Percentiles rank a stretch among this genome's conserved stretches.
Conservation (phyloP, 1,140 invertebrate genomes). For the Paraescarpia echinospica region DNA sequence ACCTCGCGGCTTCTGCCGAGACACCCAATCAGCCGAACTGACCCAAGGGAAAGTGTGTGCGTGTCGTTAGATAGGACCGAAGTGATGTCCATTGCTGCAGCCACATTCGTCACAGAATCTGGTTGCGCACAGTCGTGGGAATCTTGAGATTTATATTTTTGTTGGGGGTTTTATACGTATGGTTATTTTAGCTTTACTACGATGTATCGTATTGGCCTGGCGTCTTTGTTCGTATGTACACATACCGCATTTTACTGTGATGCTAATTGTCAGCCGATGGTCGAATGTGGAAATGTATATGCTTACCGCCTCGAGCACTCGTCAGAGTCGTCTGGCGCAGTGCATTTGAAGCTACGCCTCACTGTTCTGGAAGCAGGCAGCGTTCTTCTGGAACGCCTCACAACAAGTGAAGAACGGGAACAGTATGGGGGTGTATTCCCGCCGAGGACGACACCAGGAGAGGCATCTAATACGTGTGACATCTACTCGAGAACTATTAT, state of each 20-base stretch:
- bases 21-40: no score
- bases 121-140: neutral
- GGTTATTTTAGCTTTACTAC: constrained; percentile 6
- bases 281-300: neutral
- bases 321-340: neutral
- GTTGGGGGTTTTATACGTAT: constrained; percentile 1
- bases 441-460: neutral
- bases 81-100: no score
- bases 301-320: neutral
- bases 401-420: no score
- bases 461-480: neutral
- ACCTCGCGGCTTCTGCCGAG: no score
- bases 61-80: no score
- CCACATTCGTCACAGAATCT: no score
- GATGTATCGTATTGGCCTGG: neutral
- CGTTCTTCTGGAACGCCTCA: no score
- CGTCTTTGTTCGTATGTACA: neutral
- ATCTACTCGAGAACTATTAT: neutral
- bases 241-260: neutral
- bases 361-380: no score
- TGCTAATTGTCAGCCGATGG: neutral
- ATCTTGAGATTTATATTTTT: neutral
- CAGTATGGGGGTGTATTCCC: no score
- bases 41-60: no score
- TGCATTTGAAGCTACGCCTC: neutral